Base-by-base conservation (phyloP, 2,888 invertebrate species). In the Serripes groenlandicus region DNA sequence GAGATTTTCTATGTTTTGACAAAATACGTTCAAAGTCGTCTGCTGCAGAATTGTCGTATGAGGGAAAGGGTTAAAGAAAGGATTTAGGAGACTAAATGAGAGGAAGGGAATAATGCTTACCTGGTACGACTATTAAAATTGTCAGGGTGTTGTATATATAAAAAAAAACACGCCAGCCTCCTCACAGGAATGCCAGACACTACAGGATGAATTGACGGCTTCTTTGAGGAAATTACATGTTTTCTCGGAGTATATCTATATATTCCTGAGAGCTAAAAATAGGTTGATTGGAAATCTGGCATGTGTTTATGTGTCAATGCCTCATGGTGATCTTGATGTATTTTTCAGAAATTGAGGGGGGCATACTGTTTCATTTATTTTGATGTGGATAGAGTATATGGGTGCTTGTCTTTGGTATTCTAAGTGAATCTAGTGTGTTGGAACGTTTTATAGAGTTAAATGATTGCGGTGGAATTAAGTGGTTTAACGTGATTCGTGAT, bases 251-350 rank as follows among this genome's bases (percentile, higher is more conserved):
- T 70, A 34, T 70, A 70, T 70, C 70, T 70, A 32, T 70, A 34
- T 34, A 32, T 54, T 54, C 70, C 56, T 54, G 28, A 32, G 54
- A 70, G 70, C 52, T 70, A 70, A 32, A 70, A 70, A 70, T 70
- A 70, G 70, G 23, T 9, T 52, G 70, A 70, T 70, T 70, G 70
- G 70, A 70, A 70, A 70, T 70, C 70, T 70, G 70, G 52, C 54
- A 32, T 70, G 49, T 70, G 52, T 70, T 32, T 70, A 32, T 54
- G 70, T 52, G 70, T 70, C 54, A 54, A 70, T 70, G 56, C 49
- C 70, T 56, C 23, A 26, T 26, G 26, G 32, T 21, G 32, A 34
- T 70, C 54, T 34, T 70, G 70, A 70, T 70, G 70, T 70, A 56
- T 70, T 54, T 70, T 70, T 54, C 70, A 70, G 70, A 56, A 52